phyloP scores from a whole-genome alignment of 2,113 vertebrate species.

The Pterocles burchelli region DNA sequence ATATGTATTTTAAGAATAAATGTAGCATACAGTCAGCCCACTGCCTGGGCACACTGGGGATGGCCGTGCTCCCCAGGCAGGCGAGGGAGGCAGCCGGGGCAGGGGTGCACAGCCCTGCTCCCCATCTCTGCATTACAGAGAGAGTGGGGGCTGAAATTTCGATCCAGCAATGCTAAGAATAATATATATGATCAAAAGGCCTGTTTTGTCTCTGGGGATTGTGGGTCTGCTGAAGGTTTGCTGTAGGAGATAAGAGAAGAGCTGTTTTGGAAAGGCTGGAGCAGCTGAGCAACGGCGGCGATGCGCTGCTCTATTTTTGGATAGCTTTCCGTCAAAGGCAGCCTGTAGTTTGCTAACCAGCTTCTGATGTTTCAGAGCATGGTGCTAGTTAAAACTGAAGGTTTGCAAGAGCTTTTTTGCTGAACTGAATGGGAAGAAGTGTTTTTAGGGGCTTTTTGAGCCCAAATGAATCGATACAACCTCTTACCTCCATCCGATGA shows the following conservation, averaged over 20 bases:
- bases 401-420: background rate
- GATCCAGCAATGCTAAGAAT: background rate
- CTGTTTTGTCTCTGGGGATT: background rate
- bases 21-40: rapidly evolving
- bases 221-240: background rate
- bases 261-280: background rate
- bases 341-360: background rate
- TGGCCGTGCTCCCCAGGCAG: rapidly evolving
- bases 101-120: rapidly evolving
- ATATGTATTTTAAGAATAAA: background rate
- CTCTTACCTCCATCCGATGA: background rate
- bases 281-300: background rate
- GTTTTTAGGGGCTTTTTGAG: background rate
- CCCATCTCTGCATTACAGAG: background rate
- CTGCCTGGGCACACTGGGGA: background rate
- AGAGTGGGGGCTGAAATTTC: background rate
- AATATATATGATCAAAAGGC: background rate
- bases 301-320: background rate
- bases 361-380: background rate
- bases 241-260: background rate
- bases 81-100: background rate
- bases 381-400: background rate
- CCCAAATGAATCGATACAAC: background rate
- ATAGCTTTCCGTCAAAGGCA: background rate
- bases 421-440: background rate